Base-by-base conservation (phyloP, 2,888 invertebrate species). In the Drosophila eohydei region DNA sequence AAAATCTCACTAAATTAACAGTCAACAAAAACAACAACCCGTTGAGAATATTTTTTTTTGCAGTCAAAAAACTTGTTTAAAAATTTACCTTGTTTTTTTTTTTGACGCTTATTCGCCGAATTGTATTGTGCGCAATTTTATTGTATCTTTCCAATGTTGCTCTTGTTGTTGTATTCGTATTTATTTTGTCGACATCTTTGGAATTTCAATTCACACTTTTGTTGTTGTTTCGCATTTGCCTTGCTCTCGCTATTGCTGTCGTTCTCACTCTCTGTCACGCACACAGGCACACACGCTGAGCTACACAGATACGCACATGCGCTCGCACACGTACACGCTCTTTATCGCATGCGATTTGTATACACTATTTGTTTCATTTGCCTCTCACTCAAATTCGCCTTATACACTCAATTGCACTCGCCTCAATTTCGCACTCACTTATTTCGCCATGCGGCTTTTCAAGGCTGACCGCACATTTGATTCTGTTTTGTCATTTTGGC, bases 191-290 rank as follows among this genome's bases (percentile, higher is more conserved):
- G 90, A 91, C 89, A 87, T 88, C 89, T 90, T 89, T 81, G 89
- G 88, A 91, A 91, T 91, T 91, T 90, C 84, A 91, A 90, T 89
- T 89, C 88, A 90, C 91, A 91, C 88, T 86, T 88, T 89, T 86
- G 80, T 83, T 82, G 84, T 88, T 85, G 83, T 79, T 71, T 72
- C 57, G 26, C 54, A 69, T 68, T 78, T 63, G 79, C 66, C 58
- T 74, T 71, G 64, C 58, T 52, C 68, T 38, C 64, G 6, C 56
- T 21, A 59, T 12, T 26, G 64, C 57, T 41, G 59, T 34, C 61
- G 16, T 41, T 28, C 65, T 26, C 38, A 4, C 51, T 26, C 48
- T 26, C 55, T 46, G 62, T 21, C 62, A 38, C 41, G 1, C 61
- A 46, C 9, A 36, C 46, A 55, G 3, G 21, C 46, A 36, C 34